Base-by-base conservation (phyloP, 2,797 vertebrate species). In the Hybognathus amarus region DNA sequence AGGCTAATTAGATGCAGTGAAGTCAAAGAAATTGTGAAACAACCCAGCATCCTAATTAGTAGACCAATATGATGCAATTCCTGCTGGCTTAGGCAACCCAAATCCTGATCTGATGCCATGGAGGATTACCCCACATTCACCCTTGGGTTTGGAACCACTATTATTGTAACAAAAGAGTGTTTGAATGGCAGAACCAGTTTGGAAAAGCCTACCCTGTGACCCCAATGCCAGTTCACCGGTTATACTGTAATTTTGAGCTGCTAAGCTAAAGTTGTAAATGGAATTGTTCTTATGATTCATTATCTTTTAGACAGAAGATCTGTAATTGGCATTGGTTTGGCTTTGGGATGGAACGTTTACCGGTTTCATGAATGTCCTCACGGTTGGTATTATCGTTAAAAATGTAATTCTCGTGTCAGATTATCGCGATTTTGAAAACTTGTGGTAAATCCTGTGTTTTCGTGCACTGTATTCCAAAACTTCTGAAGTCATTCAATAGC, bases 71-170 rank as follows among this genome's bases (percentile, higher is more conserved):
- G 92, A 94, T 92, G 90, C 90, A 68, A 80, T 75, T 90, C 91
- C 92, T 92, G 91, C 91, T 94, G 92, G 89, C 90, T 87, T 88
- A 87, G 85, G 90, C 91, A 90, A 91, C 89, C 59, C 90, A 93
- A 92, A 93, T 93, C 91, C 92, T 91, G 89, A 36, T 92, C 88
- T 86, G 85, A 86, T 85, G 79, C 83, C 83, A 83, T 79, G 77
- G 69, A 86, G 87, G 86, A 90, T 88, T 88, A 87, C 87, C 90
- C 89, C 79, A 90, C 84, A 85, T 90, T 87, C 87, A 86, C 79
- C 77, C 75, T 75, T 68, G 59, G 69, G 47, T 30, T 30, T 70
- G 18, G 33, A 79, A 27, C 64, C 33, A n/a, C 22, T 36, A 42
- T 68, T 68, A 79, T 67, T 68, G 17, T 40, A 82, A 73, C 61